A percentile compares a stretch with the other conserved stretches of the same genome.
Conservation (phyloP, 2,888 invertebrate genomes). For the Epistrophe grossulariae region DNA sequence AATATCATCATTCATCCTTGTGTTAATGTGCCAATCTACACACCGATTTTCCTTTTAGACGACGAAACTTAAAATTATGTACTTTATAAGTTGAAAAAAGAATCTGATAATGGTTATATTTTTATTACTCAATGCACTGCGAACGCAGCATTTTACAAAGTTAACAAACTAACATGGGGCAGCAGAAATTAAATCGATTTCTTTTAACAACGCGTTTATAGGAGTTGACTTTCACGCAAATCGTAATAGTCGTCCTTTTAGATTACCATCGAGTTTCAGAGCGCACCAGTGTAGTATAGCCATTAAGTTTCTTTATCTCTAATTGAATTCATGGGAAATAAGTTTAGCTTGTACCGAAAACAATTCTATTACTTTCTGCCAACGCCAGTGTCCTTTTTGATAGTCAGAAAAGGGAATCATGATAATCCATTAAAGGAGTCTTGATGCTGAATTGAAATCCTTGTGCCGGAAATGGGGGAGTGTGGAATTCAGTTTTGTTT, state of each 20-base stretch:
- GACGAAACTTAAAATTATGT: no score
- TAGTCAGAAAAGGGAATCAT: constrained; percentile 11
- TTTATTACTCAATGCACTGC: constrained; percentile 40
- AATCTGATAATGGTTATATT: neutral
- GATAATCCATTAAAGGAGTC: constrained; percentile 58
- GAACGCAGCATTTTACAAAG: constrained; percentile 59
- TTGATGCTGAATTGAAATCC: constrained; percentile 22
- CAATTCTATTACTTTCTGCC: constrained; percentile 9
- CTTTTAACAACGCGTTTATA: neutral
- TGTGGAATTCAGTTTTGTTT: constrained; percentile 45
- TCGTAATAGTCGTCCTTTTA: neutral
- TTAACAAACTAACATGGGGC: constrained; percentile 15
- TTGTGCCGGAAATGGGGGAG: constrained; percentile 35
- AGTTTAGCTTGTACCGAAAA: constrained; percentile 39
- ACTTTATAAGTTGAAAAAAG: no score
- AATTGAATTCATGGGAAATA: constrained; percentile 70
- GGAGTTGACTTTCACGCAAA: neutral
- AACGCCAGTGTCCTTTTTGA: constrained; percentile 5
- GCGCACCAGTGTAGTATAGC: neutral
- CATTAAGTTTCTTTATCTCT: constrained; percentile 70
- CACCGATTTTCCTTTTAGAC: no score
- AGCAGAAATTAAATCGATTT: constrained; percentile 54
- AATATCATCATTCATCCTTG: no score
- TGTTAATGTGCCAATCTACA: no score
- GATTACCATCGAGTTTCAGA: neutral